Base-by-base conservation (phyloP, 1,140 invertebrate genomes). In the Brachystomella parvula region DNA sequence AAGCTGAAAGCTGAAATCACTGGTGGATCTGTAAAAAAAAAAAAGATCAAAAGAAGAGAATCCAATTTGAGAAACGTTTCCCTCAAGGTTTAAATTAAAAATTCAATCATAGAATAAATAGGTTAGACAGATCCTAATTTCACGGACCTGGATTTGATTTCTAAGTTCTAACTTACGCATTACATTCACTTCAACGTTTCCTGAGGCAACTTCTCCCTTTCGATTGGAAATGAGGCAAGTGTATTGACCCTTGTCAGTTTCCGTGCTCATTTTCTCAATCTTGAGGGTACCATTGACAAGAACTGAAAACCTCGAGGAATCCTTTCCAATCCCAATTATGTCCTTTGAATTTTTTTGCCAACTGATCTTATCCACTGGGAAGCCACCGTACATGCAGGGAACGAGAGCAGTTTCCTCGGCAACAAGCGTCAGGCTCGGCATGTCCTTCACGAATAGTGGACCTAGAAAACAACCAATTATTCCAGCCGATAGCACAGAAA, bases 241-340 rank as follows among this genome's bases (percentile, higher is more conserved):
- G 70, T 83, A 83, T 26, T 73, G 64, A 0, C 82, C 82, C 15
- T 77, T 76, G 73, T 82, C 81, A 33, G 75, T 67, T 12, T 70
- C 61, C 57, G 76, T 76, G 65, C 79, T 78, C 6, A 82, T 77
- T 35, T 78, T 76, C 15, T 79, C 73, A 47, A 83, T 80, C 29
- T 76, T 75, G 2, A 83, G 74, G 0, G 77, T 78, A 19, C 81
- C 81, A 64, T 81, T 78, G 78, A 73, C 2, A 17, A 71, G 35
- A 9, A 64, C 57, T 3, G 66, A 24, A 33, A 68, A 71, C 28
- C 68, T 44, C 12, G 9, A 26, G 3, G 2, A 3, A 3, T 31
- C n/a, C 15, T 60, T n/a, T 47, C 57, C 64, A 30, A 21, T 39
- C 1, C 29, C 49, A 53, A 53, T 53, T 15, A 53, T 53, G 24